Evolutionary conservation across 2,113 vertebrate genomes (phyloP).

Genomic region (Oncorhynchus keta): DNA sequence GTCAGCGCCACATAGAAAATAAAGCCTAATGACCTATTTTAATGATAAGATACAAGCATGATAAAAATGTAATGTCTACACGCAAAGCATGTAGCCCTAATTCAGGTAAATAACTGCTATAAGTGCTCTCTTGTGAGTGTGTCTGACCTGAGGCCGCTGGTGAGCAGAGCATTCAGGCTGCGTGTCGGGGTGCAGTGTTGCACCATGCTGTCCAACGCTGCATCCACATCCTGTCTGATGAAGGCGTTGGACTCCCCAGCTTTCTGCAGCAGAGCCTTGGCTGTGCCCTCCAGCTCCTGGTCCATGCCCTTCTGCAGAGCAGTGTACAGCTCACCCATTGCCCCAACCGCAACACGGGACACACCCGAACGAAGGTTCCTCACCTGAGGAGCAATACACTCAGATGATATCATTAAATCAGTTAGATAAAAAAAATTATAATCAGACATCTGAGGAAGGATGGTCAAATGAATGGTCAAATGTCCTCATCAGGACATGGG

Average conservation of each 20-base stretch:
- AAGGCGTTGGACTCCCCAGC: conserved; percentile 89
- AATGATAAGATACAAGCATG: too few species aligned
- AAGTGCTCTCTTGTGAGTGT: not conserved
- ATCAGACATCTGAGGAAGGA: not conserved
- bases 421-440: too few species aligned
- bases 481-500: not conserved
- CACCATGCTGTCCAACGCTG: conserved; percentile 88
- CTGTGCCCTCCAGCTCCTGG: conserved; percentile 87
- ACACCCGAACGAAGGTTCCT: conserved; percentile 96
- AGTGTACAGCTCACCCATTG: conserved; percentile 87
- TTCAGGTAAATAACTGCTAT: not conserved
- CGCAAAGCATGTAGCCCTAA: not conserved
- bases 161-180: conserved; percentile 82
- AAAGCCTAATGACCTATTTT: too few species aligned
- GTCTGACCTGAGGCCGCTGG: conserved; percentile 85
- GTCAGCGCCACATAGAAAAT: not conserved
- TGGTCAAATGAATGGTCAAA: not conserved
- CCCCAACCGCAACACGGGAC: conserved; percentile 87
- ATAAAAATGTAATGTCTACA: too few species aligned
- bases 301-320: conserved; percentile 90
- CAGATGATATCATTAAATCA: too few species aligned
- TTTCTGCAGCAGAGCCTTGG: conserved; percentile 88
- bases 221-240: conserved; percentile 91
- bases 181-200: conserved; percentile 87
- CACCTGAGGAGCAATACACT: conserved; percentile 72